Percentiles rank a stretch among this genome's conserved stretches.
phyloP scores from a whole-genome alignment of 1,140 invertebrate species.

The Caenorhabditis elegans region DNA sequence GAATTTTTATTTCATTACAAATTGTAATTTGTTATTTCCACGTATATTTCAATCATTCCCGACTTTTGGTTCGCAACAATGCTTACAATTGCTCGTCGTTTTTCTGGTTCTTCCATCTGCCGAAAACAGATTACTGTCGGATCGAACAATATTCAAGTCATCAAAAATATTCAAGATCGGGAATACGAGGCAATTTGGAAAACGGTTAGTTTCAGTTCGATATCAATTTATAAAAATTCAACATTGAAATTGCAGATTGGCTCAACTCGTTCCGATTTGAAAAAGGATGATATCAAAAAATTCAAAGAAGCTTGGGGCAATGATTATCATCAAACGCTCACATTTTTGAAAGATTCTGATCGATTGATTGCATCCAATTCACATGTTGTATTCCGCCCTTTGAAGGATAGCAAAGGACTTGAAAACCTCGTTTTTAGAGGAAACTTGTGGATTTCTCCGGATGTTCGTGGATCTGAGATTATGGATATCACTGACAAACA shows the following conservation, averaged over 20 bases:
- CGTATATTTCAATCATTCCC: no score
- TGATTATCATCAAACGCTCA: not conserved
- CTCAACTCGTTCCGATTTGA: not conserved
- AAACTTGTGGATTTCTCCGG: conserved; percentile 69
- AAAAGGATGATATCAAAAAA: not conserved
- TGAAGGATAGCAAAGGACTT: not conserved
- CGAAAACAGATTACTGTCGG: not conserved
- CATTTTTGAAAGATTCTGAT: not conserved
- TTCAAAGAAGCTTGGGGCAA: not conserved
- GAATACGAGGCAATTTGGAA: not conserved
- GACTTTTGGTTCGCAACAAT: no score
- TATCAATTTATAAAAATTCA: not conserved
- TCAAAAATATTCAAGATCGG: not conserved
- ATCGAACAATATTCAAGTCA: not conserved
- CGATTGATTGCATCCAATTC: not conserved
- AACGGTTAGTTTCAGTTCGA: not conserved
- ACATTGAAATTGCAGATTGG: not conserved
- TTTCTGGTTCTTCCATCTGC: not conserved
- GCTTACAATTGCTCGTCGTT: not conserved
- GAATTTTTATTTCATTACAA: no score
- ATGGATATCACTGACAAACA: not conserved
- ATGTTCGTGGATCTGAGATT: not conserved
- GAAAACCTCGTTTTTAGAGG: not conserved
- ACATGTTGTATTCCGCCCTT: not conserved
- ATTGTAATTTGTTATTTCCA: no score